phyloP scores from a whole-genome alignment of 2,888 invertebrate genomes.

The Drosophila phalerata region DNA sequence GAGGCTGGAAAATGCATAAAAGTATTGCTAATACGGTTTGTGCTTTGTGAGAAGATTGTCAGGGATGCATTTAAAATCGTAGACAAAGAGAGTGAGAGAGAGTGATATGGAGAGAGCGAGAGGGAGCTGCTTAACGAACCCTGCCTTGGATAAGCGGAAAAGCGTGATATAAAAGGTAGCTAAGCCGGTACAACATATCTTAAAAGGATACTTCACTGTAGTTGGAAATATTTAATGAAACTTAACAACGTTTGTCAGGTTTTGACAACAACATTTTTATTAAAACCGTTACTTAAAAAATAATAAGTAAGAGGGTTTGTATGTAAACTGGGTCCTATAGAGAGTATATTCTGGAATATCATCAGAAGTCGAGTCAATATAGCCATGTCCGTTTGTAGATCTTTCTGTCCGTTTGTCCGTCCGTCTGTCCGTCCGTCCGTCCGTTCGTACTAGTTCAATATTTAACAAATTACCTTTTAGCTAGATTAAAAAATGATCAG shows the following conservation, averaged over 20 bases:
- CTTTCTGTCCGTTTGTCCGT: too few species aligned
- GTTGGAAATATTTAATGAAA: background rate
- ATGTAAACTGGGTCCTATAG: too few species aligned
- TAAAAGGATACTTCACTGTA: slow-evolving; percentile 5
- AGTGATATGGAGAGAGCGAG: background rate
- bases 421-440: too few species aligned
- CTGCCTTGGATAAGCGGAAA: slow-evolving; percentile 1
- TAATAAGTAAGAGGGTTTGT: too few species aligned
- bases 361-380: too few species aligned
- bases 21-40: slow-evolving; percentile 59
- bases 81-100: background rate
- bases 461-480: too few species aligned
- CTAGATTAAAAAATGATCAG: background rate
- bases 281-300: too few species aligned
- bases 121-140: slow-evolving; percentile 11
- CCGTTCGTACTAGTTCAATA: too few species aligned
- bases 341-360: too few species aligned
- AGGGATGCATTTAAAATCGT: slow-evolving; percentile 29
- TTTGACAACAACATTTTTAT: background rate
- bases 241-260: background rate
- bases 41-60: slow-evolving; percentile 49
- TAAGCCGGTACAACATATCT: slow-evolving; percentile 14
- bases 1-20: slow-evolving; percentile 33
- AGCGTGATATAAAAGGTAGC: slow-evolving; percentile 1
- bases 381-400: too few species aligned